These are phyloP conservation scores for Hylaeus volcanicus DNA, from an alignment of 1,140 invertebrate genomes.

Conservation along the genomic window DNA sequence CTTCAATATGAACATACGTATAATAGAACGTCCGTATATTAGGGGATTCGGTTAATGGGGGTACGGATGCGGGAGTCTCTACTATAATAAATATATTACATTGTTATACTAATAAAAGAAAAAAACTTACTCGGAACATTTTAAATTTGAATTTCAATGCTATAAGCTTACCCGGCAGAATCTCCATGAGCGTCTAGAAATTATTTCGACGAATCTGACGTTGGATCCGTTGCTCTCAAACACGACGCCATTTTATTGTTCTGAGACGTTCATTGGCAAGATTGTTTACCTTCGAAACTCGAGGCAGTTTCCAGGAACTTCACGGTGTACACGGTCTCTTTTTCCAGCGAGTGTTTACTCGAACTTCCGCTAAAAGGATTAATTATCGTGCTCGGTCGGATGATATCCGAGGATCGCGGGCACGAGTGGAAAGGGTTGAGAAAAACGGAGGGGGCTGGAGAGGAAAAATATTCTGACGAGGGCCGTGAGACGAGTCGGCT, in stretches of 20 bases:
- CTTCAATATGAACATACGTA: too few species aligned
- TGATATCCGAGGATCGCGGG: constrained; percentile 1
- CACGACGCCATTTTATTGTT: not conserved
- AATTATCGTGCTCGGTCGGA: constrained; percentile 20
- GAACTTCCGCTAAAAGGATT: constrained; percentile 24
- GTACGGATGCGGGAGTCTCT: too few species aligned
- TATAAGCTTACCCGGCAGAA: too few species aligned
- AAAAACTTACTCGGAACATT: too few species aligned
- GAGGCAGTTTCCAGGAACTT: not conserved
- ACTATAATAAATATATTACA: too few species aligned
- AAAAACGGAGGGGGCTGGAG: not conserved
- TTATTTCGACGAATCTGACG: too few species aligned
- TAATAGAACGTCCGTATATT: too few species aligned
- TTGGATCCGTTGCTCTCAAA: too few species aligned
- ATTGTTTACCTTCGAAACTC: constrained; percentile 3
- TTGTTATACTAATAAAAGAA: too few species aligned
- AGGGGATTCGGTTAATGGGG: too few species aligned
- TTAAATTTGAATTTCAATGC: too few species aligned
- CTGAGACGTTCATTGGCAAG: not conserved
- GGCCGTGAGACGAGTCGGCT: not conserved
- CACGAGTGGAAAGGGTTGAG: not conserved
- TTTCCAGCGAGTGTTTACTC: constrained; percentile 2
- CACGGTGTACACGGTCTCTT: not conserved
- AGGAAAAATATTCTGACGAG: not conserved
- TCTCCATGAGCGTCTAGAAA: too few species aligned